These are phyloP conservation scores for Diorhabda carinulata DNA, from an alignment of 1,140 invertebrate species.

Conservation along the genomic window DNA sequence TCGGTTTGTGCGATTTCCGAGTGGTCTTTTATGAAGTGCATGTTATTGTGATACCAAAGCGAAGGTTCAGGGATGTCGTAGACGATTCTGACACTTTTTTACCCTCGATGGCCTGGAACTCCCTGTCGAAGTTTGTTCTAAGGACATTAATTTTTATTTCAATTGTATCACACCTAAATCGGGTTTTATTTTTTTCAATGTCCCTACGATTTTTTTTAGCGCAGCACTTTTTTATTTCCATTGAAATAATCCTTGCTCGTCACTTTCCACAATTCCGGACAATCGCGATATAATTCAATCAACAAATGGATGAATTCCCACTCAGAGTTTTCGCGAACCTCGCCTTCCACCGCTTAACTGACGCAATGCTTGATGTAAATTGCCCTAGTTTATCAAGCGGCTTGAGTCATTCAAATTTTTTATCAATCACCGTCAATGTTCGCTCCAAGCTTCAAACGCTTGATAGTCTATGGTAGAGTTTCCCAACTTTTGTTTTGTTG, in stretches of 20 bases:
- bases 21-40: too few species aligned
- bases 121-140: not conserved
- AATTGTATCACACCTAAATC: not conserved
- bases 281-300: conserved; percentile 19
- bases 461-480: too few species aligned
- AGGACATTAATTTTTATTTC: not conserved
- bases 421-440: not conserved
- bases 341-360: not conserved
- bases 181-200: not conserved
- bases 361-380: not conserved
- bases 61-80: too few species aligned
- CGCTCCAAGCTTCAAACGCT: not conserved
- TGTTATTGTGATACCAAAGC: too few species aligned
- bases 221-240: conserved; percentile 12
- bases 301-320: conserved; percentile 11
- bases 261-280: conserved; percentile 18
- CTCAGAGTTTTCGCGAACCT: conserved; percentile 10
- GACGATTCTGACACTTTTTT: too few species aligned
- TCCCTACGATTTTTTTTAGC: not conserved
- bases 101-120: not conserved
- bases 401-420: not conserved
- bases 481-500: too few species aligned
- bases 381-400: not conserved
- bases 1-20: too few species aligned
- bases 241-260: conserved; percentile 19